A percentile compares a stretch with the other conserved stretches of the same genome.
These are phyloP conservation scores for Anas capensis DNA, from an alignment of 2,797 vertebrate genomes.

Conservation along the genomic window DNA sequence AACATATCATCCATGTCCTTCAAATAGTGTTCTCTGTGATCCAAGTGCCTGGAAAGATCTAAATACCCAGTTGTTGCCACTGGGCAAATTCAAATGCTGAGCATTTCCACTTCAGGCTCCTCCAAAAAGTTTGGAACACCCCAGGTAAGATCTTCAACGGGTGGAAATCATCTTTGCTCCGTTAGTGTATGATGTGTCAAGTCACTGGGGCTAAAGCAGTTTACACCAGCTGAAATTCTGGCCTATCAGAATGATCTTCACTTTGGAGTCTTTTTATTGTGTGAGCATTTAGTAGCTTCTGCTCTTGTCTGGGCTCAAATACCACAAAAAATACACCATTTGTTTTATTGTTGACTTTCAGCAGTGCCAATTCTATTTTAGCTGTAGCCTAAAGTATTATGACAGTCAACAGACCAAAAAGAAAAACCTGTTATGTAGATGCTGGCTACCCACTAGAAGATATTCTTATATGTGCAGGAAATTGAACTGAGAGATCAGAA, in stretches of 20 bases:
- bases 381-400: not conserved
- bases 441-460: not conserved
- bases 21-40: constrained; percentile 9
- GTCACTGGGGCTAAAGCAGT: not conserved
- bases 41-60: constrained; percentile 18
- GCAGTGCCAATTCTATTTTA: constrained; percentile 7
- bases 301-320: constrained; percentile 17
- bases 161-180: not conserved
- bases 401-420: not conserved
- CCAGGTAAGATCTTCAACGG: not conserved
- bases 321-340: constrained; percentile 2
- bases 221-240: not conserved
- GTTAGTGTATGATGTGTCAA: not conserved
- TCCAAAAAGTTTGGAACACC: not conserved
- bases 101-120: not conserved
- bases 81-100: constrained; percentile 4
- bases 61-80: constrained; percentile 8
- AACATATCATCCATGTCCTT: constrained; percentile 42
- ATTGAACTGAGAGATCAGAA: not conserved
- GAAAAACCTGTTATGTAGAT: not conserved
- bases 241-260: not conserved
- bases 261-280: not conserved
- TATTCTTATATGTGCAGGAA: not conserved
- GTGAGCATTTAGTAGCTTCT: not conserved
- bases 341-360: constrained; percentile 23